A percentile compares a stretch with the other conserved stretches of the same genome.
Evolutionary conservation across 1,140 invertebrate genomes (phyloP).

Genomic region (Pachypeltis micranthus): DNA sequence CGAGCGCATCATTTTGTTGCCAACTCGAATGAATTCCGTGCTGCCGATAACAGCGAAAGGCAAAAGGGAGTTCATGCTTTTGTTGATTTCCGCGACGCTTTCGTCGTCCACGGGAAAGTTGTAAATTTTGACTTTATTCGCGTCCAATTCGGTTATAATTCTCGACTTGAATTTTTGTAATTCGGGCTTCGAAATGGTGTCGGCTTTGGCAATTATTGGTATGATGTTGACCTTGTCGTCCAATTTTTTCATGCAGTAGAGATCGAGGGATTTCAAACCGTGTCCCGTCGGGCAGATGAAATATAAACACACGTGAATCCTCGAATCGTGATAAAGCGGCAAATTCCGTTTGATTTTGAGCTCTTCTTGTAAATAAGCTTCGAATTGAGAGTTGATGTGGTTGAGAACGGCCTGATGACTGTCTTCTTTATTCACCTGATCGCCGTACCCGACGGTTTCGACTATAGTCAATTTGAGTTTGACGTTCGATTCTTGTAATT

Average conservation of each 20-base stretch:
- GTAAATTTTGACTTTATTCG: constrained; percentile 96
- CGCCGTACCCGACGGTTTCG: constrained; percentile 97
- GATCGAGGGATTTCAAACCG: constrained; percentile 71
- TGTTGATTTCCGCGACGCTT: neutral
- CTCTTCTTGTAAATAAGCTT: constrained; percentile 88
- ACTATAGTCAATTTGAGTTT: constrained; percentile 83
- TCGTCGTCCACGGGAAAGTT: constrained; percentile 74
- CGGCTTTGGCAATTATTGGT: constrained; percentile 96
- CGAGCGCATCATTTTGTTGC: constrained; percentile 77
- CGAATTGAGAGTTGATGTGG: constrained; percentile 90
- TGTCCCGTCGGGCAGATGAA: constrained; percentile 96
- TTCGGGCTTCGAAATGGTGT: constrained; percentile 95
- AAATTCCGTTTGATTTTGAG: constrained; percentile 67
- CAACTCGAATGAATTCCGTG: constrained; percentile 82
- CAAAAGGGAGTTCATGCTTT: constrained; percentile 62
- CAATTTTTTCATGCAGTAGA: constrained; percentile 96
- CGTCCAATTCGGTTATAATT: constrained; percentile 36
- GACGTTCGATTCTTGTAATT: constrained; percentile 85
- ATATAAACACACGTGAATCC: constrained; percentile 98
- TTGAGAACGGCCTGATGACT: constrained; percentile 95
- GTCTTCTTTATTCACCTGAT: constrained; percentile 94
- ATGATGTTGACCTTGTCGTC: constrained; percentile 99
- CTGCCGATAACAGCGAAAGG: constrained; percentile 98
- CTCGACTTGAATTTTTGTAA: constrained; percentile 91
- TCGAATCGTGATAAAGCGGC: constrained; percentile 55